Percentiles rank a stretch among this genome's conserved stretches.
phyloP scores from a whole-genome alignment of 2,888 invertebrate genomes.

The Caenorhabditis panamensis region DNA sequence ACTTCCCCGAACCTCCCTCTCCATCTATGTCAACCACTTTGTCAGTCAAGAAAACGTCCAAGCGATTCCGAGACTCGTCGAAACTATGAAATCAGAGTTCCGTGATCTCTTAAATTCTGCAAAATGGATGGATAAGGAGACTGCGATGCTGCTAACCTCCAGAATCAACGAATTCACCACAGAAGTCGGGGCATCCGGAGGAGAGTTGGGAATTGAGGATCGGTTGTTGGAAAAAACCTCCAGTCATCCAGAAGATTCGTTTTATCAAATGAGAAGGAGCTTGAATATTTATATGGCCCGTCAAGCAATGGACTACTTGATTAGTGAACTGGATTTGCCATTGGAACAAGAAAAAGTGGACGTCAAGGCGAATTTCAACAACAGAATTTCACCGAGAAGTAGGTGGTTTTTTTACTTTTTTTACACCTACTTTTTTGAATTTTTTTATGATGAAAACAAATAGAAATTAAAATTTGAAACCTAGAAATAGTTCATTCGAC shows the following conservation, averaged over 20 bases:
- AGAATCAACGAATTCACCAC: neutral
- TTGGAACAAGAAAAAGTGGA: neutral
- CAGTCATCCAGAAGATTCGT: neutral
- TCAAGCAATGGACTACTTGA: neutral
- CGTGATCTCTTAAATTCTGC: neutral
- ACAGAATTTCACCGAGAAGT: neutral
- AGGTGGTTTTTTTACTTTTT: neutral
- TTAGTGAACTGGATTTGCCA: neutral
- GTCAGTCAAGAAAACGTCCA: conserved; percentile 1
- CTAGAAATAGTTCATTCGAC: too few species aligned
- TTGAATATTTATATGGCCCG: neutral
- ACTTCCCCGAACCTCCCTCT: conserved; percentile 9
- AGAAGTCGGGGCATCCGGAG: neutral
- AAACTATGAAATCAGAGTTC: conserved; percentile 4
- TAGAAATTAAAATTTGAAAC: too few species aligned
- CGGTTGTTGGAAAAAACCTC: neutral
- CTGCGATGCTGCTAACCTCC: too few species aligned
- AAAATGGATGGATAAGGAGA: neutral
- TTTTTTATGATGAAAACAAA: too few species aligned
- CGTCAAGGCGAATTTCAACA: neutral
- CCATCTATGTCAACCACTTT: conserved; percentile 22
- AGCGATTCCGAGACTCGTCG: neutral
- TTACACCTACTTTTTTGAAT: too few species aligned
- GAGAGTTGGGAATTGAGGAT: neutral
- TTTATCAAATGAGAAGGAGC: conserved; percentile 1